A percentile compares a stretch with the other conserved stretches of the same genome.
Evolutionary conservation across 2,888 invertebrate genomes (phyloP).

Genomic region (Suillia variegata): DNA sequence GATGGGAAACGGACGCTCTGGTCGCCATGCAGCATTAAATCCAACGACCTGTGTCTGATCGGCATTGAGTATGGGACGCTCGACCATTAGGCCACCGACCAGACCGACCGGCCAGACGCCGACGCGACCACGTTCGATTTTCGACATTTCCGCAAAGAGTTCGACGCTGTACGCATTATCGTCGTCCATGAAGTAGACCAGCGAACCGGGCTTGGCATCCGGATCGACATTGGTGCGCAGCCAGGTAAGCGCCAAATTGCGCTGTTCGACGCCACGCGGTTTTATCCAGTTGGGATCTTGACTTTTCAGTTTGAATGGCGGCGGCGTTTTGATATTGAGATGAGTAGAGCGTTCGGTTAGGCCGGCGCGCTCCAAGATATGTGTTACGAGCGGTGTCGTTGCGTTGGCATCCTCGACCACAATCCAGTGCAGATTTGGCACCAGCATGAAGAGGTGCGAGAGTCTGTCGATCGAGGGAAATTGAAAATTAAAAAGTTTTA

Average conservation of each 20-base stretch:
- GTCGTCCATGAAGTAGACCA: constrained; percentile 96
- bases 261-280: constrained; percentile 88
- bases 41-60: constrained; percentile 65
- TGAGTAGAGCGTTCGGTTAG: constrained; percentile 64
- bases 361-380: constrained; percentile 66
- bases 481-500: constrained; percentile 27
- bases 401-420: constrained; percentile 83
- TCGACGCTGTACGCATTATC: constrained; percentile 92
- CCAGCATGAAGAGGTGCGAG: constrained; percentile 83
- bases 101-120: constrained; percentile 96
- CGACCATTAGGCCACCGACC: constrained; percentile 93
- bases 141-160: constrained; percentile 87
- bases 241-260: constrained; percentile 87
- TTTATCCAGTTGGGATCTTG: constrained; percentile 76
- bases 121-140: constrained; percentile 72
- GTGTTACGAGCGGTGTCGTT: constrained; percentile 69
- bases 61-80: constrained; percentile 79
- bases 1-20: constrained; percentile 89
- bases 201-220: constrained; percentile 63
- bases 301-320: constrained; percentile 69
- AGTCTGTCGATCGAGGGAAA: constrained; percentile 66
- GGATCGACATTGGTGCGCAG: constrained; percentile 58
- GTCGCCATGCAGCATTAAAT: constrained; percentile 81
- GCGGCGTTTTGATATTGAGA: constrained; percentile 73
- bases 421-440: constrained; percentile 92